phyloP scores from a whole-genome alignment of 2,797 vertebrate genomes.

The Gallinago solitaria region DNA sequence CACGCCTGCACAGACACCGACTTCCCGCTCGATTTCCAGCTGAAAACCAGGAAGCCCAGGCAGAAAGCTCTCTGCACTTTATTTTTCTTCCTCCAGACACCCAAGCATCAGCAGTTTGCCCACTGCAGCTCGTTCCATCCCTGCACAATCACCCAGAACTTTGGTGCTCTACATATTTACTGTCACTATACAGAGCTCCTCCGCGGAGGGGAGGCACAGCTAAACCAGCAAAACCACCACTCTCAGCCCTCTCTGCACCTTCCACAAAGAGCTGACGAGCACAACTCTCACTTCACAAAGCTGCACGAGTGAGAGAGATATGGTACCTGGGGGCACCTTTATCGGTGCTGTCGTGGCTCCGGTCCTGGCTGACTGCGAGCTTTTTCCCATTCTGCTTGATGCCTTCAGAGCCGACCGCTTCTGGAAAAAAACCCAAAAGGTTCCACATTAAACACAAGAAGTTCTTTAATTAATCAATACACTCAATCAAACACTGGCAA shows the following conservation, averaged over 20 bases:
- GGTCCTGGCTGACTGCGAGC: slow-evolving; percentile 6
- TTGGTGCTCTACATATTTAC: neutral
- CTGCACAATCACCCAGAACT: no score
- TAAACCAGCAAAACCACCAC: neutral
- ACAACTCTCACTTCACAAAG: neutral
- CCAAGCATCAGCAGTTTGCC: neutral
- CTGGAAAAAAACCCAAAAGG: neutral
- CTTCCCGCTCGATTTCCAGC: neutral
- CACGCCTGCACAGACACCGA: neutral
- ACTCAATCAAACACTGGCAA: slow-evolving; percentile 9
- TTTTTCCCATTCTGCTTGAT: slow-evolving; percentile 64
- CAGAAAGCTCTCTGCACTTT: neutral
- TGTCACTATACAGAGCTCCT: neutral
- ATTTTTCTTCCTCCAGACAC: neutral
- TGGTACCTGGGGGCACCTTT: slow-evolving; percentile 37
- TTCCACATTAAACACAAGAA: neutral
- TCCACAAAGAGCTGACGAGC: neutral
- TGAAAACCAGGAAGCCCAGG: neutral
- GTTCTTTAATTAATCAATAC: neutral
- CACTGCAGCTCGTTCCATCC: neutral
- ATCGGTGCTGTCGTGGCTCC: neutral
- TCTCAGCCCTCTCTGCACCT: neutral
- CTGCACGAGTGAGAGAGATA: neutral
- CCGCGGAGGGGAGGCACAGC: neutral
- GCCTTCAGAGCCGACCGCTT: slow-evolving; percentile 30